Base-by-base conservation (phyloP, 2,113 vertebrate species). In the Saguinus midas region DNA sequence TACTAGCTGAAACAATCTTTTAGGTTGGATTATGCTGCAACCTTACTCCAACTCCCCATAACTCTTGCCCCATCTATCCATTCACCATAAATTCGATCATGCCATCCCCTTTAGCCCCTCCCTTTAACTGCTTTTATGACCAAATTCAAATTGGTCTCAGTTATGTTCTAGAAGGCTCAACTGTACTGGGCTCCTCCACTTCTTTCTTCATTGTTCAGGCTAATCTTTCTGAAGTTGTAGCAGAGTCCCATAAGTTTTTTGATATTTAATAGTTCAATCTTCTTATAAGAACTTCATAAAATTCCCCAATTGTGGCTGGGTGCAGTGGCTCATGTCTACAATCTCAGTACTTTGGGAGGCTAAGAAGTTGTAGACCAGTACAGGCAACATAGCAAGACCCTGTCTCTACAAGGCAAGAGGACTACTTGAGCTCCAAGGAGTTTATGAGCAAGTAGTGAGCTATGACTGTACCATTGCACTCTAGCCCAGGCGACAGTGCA, bases 81-180 rank as follows among this genome's bases (percentile, higher is more conserved):
- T 25, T 93, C 29, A 43, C n/a, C 45, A 73, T 4, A 75, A 76
- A 82, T 70, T 29, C 66, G 37, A 81, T 70, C 27, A 57, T n/a
- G n/a, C 5, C 50, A 37, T 81, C 58, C 48, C 55, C 32, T 76
- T 79, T 66, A 32, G 58, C 21, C 7, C 50, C 64, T 82, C 16
- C n/a, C 57, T 68, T 68, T 25, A 58, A 80, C 18, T 76, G 23
- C 66, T 61, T 95, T 90, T 78, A 9, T 37, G 86, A 97, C 17
- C 94, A 92, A 85, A 96, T 75, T 52, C 52, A 70, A 91, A 92
- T 70, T 52, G 50, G 14, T 55, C 88, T 85, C 37, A 86, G 8
- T 1, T 37, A 55, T 4, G 23, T 29, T 35, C 73, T 20, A 23
- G 13, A 72, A 91, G 13, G 66, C 40, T 50, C 43, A 21, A 80